Percentiles rank a stretch among this genome's conserved stretches.
These are phyloP conservation scores for Kradibia gibbosae DNA, from an alignment of 1,140 invertebrate genomes.

Conservation along the genomic window DNA sequence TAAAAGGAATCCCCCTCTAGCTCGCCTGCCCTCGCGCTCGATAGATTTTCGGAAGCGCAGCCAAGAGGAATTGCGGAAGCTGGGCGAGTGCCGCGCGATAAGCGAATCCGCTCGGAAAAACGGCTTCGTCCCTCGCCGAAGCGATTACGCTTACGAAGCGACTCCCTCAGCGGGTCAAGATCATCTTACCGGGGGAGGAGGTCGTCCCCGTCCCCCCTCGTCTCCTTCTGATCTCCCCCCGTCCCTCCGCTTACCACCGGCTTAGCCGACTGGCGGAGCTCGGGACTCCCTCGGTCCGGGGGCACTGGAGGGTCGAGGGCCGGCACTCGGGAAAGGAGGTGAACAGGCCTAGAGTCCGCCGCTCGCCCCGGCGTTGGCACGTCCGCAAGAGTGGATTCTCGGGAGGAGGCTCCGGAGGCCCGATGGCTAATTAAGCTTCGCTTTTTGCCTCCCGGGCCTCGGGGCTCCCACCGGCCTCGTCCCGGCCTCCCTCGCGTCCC, in stretches of 20 bases:
- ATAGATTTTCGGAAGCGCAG: not conserved
- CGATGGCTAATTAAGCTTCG: not conserved
- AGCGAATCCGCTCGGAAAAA: not conserved
- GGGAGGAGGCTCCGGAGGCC: not conserved
- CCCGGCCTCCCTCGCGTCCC: not conserved
- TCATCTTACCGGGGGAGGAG: not conserved
- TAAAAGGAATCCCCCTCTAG: not conserved
- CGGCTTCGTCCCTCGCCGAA: not conserved
- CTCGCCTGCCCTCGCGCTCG: no score
- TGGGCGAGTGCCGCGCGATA: not conserved
- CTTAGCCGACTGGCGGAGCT: no score
- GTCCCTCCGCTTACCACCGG: no score
- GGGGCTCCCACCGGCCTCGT: not conserved
- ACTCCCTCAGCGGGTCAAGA: conserved; percentile 23
- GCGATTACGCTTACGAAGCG: not conserved
- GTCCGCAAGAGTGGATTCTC: not conserved
- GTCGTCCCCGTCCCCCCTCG: not conserved
- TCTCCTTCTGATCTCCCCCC: no score
- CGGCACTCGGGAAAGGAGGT: not conserved
- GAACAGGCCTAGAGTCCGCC: not conserved
- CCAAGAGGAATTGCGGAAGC: not conserved
- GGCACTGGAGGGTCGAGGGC: not conserved
- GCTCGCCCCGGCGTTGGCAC: not conserved
- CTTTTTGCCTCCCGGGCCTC: no score
- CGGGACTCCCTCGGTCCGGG: no score